Evolutionary conservation across 2,797 vertebrate genomes (phyloP).

Genomic region (Mormyrus hasselquistii): DNA sequence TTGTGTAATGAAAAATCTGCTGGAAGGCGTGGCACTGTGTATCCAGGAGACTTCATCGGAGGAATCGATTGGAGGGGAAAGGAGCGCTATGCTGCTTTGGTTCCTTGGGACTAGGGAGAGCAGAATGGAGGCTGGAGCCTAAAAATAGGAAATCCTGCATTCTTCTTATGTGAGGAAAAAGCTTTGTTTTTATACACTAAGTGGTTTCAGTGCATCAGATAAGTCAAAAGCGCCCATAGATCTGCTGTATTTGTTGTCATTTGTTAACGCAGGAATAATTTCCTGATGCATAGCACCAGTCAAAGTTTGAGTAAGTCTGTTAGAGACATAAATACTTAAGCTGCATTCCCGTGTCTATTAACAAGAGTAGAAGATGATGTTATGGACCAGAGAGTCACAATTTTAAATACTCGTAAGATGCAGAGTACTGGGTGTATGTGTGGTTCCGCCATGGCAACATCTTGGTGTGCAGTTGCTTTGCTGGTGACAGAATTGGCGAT

Average conservation of each 20-base stretch:
- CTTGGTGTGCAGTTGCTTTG: not conserved
- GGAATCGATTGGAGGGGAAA: slow-evolving; percentile 24
- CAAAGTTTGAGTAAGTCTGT: not conserved
- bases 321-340: not conserved
- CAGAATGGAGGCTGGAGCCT: slow-evolving; percentile 38
- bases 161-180: slow-evolving; percentile 58
- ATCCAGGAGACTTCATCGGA: slow-evolving; percentile 14
- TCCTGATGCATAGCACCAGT: not conserved
- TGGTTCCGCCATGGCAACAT: not conserved
- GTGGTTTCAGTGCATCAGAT: not conserved
- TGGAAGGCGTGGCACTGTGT: slow-evolving; percentile 8
- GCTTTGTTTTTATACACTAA: slow-evolving; percentile 43
- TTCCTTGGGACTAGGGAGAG: slow-evolving; percentile 13
- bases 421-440: not conserved
- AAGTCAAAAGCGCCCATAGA: not conserved
- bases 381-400: not conserved
- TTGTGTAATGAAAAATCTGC: not conserved
- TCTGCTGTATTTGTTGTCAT: slow-evolving; percentile 22
- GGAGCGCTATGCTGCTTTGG: slow-evolving; percentile 14
- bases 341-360: not conserved
- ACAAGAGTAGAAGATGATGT: not conserved
- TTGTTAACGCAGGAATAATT: not conserved
- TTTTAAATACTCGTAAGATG: not conserved
- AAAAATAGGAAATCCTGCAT: slow-evolving; percentile 61
- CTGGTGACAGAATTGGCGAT: not conserved